These are phyloP conservation scores for Drosophila meridiana DNA, from an alignment of 2,888 invertebrate species.

Conservation along the genomic window DNA sequence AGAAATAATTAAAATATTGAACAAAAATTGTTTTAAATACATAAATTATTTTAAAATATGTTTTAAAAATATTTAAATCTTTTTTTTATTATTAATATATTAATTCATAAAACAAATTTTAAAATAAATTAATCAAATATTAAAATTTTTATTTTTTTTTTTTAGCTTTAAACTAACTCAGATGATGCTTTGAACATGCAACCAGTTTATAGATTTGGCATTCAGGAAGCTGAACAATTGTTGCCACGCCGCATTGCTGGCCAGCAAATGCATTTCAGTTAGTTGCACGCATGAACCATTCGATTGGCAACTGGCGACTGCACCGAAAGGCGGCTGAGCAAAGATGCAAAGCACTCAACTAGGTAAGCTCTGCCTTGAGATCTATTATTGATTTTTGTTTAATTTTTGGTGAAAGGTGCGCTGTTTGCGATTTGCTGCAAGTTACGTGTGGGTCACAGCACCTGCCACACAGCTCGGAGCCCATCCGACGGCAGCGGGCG, in stretches of 20 bases:
- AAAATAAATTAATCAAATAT: too few relatives aligned
- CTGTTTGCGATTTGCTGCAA: conserved; percentile 36
- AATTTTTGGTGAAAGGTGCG: conserved; percentile 65
- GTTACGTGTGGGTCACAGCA: conserved; percentile 42
- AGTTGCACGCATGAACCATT: conserved; percentile 9
- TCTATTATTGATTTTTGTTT: conserved; percentile 63
- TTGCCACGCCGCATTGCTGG: conserved; percentile 12
- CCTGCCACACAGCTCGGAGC: conserved; percentile 20
- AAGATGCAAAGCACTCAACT: conserved; percentile 30
- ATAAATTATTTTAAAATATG: too few relatives aligned
- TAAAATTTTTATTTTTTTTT: too few relatives aligned
- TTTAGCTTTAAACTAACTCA: too few relatives aligned
- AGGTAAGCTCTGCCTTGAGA: conserved; percentile 8
- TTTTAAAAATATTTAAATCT: too few relatives aligned
- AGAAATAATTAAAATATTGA: too few relatives aligned
- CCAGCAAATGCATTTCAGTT: conserved; percentile 1
- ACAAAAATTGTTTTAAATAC: too few relatives aligned
- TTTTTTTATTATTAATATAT: too few relatives aligned
- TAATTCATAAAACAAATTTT: too few relatives aligned
- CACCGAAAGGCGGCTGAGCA: conserved; percentile 27
- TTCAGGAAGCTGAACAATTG: conserved; percentile 37
- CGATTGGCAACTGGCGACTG: conserved; percentile 12
- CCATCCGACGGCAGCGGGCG: conserved; percentile 33
- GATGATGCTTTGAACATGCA: not conserved
- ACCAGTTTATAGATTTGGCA: conserved; percentile 16